Base-by-base conservation (phyloP, 2,113 vertebrate genomes). In the Thymallus thymallus region DNA sequence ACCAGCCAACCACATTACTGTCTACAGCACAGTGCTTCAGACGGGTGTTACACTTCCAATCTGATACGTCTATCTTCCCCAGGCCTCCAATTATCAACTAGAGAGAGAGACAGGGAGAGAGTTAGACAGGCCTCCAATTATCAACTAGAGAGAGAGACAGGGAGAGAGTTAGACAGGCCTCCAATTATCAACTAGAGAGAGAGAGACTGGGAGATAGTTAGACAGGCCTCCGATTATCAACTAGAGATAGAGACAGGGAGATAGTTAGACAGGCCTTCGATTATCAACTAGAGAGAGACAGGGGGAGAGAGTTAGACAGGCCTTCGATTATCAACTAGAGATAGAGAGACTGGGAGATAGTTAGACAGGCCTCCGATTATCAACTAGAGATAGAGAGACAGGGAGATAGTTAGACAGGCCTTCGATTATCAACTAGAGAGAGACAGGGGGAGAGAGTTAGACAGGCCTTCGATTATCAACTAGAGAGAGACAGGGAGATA, bases 41-140 rank as follows among this genome's bases (percentile, higher is more conserved):
- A 4, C 97, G 95, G 0, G 97, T 99, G 93, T 99, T 99, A 2
- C 94, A 93, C 91, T 97, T 98, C 97, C 97, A 99, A 94, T 99
- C 97, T 0, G 88, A 94, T 69, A 98, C 86, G 84, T 99, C 97
- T 13, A 99, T 98, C 87, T 98, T 98, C 68, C 96, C 96, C 86
- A 99, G 89, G 69, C 97, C 97, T 0, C 97, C 97, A 18, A 99
- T 96, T 74, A 99, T 98, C 61, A 99, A 78, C 97, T 99, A 88
- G 23, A n/a, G 68, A 5, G 58, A 35, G 45, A 64, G 60, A 24
- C 29, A 55, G 7, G 32, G 6, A 35, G 35, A 9, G 6, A 35
- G 35, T 7, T 5, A 30, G 30, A 30, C 85, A 99, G 90, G 69
- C 96, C 97, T 0, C 97, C 96, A 20, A 99, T 96, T 75, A 99